These are phyloP conservation scores for Diglossa cyanea DNA, from an alignment of 2,797 vertebrate genomes.

Conservation along the genomic window DNA sequence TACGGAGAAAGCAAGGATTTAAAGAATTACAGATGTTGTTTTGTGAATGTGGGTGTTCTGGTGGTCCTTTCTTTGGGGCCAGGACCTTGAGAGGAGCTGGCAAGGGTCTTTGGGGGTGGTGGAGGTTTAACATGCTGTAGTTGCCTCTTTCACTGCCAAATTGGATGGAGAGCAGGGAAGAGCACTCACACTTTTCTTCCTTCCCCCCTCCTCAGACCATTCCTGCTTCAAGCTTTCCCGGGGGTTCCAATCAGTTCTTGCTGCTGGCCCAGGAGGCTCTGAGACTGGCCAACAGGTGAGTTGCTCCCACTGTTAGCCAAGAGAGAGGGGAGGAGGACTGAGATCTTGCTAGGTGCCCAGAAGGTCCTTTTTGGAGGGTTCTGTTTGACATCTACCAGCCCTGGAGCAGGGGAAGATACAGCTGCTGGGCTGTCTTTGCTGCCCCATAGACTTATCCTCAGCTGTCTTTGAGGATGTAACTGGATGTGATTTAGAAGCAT, in stretches of 20 bases:
- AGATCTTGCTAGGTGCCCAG: not conserved
- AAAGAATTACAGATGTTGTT: not conserved
- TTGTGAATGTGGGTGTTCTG: not conserved
- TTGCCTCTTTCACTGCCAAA: not conserved
- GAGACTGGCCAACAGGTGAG: slow-evolving; percentile 79
- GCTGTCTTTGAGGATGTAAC: not conserved
- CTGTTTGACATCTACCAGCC: not conserved
- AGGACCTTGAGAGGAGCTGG: not conserved
- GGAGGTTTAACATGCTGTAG: fast-evolving
- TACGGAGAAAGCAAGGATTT: not conserved
- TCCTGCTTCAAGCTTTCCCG: slow-evolving; percentile 20
- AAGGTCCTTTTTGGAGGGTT: not conserved
- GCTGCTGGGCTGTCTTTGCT: not conserved
- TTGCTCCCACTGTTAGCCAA: fast-evolving
- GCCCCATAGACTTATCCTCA: not conserved
- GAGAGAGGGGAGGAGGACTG: not conserved
- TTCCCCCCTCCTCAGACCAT: slow-evolving; percentile 47
- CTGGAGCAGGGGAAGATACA: not conserved
- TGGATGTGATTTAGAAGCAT: not conserved
- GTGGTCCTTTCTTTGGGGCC: not conserved
- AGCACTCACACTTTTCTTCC: not conserved
- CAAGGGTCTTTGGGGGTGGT: fast-evolving
- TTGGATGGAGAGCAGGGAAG: not conserved
- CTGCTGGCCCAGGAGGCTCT: slow-evolving; percentile 79
- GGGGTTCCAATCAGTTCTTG: slow-evolving; percentile 64